Base-by-base conservation (phyloP, 2,113 vertebrate species). In the Serinus canaria region DNA sequence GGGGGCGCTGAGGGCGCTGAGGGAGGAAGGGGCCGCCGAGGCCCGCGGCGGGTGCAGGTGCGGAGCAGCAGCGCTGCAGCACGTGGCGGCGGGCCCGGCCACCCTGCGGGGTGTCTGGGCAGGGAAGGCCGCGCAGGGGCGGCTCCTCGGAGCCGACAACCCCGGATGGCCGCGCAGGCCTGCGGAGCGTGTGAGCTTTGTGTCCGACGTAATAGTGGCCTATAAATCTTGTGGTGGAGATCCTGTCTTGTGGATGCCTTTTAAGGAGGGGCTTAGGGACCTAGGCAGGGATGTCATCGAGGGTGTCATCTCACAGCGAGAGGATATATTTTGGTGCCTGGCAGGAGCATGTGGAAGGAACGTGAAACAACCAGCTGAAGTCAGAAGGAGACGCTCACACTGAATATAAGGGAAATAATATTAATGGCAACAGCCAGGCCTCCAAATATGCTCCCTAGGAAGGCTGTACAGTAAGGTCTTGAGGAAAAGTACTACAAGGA, bases 141-240 rank as follows among this genome's bases (percentile, higher is more conserved):
- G n/a, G 66, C 43, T 19, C 12, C 24, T 3, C 2, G 20, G 19
- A 10, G 5, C 5, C 8, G 7, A 24, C 11, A 1, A 1, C 7
- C 4, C 4, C 3, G 39, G 1, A 9, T 55, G 21, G 43, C 15
- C 6, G 1, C 2, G 1, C 22, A 2, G 41, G 46, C 23, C 9
- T 46, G 28, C 11, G 9, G 16, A 7, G 22, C 4, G 1, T 10
- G 39, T 16, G 20, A 1, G 10, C 10, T 3, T 25, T 23, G 11
- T 35, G 13, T 13, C 11, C 6, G 4, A 0, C 11, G 3, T 10
- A 4, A 1, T 4, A 15, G 39, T 0, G 31, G 6, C 7, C 1
- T 2, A 0, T n/a, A 12, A 31, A 25, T 23, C 15, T 35, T 15
- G 17, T 27, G 18, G 15, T 9, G n/a, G 10, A 13, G 16, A 1